These are phyloP conservation scores for Carabus problematicus DNA, from an alignment of 2,888 invertebrate genomes.

Conservation along the genomic window DNA sequence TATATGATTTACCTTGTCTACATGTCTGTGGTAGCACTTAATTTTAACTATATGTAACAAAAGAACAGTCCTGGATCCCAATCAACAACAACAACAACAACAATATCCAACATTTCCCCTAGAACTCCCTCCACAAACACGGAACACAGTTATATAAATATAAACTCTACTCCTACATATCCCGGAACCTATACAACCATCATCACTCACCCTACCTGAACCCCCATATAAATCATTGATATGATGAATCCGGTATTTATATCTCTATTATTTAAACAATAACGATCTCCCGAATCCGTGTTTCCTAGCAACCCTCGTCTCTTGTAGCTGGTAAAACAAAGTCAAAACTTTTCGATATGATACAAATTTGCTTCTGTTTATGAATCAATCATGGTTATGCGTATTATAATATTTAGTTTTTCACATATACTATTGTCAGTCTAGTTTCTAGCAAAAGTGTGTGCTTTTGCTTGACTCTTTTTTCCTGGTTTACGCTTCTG, in stretches of 20 bases:
- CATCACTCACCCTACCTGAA: too few species aligned
- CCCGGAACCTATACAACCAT: too few species aligned
- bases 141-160: slow-evolving; percentile 6
- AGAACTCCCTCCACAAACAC: not conserved
- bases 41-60: slow-evolving; percentile 49
- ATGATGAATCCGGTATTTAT: too few species aligned
- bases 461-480: slow-evolving; percentile 42
- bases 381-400: too few species aligned
- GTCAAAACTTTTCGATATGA: slow-evolving; percentile 55
- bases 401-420: slow-evolving; percentile 30
- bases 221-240: too few species aligned
- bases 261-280: too few species aligned
- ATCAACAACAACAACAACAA: not conserved
- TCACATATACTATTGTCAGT: slow-evolving; percentile 26
- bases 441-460: slow-evolving; percentile 42
- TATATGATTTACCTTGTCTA: slow-evolving; percentile 51
- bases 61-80: slow-evolving; percentile 17
- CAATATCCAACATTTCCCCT: not conserved
- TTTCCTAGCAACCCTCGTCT: slow-evolving; percentile 11
- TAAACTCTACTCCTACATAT: not conserved
- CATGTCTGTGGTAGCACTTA: slow-evolving; percentile 62
- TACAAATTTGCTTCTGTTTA: slow-evolving; percentile 37
- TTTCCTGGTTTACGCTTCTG: slow-evolving; percentile 38
- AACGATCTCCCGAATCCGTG: slow-evolving; percentile 1
- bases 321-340: slow-evolving; percentile 60